A percentile compares a stretch with the other conserved stretches of the same genome.
Evolutionary conservation across 2,113 vertebrate genomes (phyloP).

Genomic region (Odontophorus gujanensis): DNA sequence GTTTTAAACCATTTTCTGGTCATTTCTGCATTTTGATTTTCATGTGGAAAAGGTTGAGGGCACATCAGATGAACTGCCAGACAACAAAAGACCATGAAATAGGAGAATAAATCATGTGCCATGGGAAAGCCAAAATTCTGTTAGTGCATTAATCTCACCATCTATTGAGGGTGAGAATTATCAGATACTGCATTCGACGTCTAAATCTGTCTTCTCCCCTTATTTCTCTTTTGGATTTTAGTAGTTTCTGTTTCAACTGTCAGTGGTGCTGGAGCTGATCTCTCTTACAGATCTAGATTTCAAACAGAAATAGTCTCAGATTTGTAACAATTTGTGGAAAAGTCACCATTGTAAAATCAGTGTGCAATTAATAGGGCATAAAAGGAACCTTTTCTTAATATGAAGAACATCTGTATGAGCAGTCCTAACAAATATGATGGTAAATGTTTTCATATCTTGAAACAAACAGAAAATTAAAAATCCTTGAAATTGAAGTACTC

Average conservation of each 20-base stretch:
- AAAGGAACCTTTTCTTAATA: background rate
- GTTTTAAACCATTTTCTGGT: background rate
- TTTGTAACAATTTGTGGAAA: background rate
- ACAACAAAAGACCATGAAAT: background rate
- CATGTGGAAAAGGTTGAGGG: background rate
- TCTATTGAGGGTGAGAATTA: background rate
- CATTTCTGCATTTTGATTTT: background rate
- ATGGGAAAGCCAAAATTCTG: background rate
- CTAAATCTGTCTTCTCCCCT: background rate
- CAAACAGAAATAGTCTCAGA: background rate
- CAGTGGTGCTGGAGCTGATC: background rate
- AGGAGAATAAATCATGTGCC: background rate
- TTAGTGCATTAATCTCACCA: background rate
- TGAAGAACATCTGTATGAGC: background rate
- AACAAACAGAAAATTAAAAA: background rate
- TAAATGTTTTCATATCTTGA: background rate
- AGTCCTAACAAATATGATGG: background rate
- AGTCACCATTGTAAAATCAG: background rate
- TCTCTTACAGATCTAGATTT: background rate
- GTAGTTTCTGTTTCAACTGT: background rate
- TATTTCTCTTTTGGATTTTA: background rate
- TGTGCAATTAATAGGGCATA: background rate
- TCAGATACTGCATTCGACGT: background rate
- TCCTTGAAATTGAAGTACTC: background rate
- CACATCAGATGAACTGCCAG: background rate